Base-by-base conservation (phyloP, 1,140 invertebrate species). In the Patella vulgata region DNA sequence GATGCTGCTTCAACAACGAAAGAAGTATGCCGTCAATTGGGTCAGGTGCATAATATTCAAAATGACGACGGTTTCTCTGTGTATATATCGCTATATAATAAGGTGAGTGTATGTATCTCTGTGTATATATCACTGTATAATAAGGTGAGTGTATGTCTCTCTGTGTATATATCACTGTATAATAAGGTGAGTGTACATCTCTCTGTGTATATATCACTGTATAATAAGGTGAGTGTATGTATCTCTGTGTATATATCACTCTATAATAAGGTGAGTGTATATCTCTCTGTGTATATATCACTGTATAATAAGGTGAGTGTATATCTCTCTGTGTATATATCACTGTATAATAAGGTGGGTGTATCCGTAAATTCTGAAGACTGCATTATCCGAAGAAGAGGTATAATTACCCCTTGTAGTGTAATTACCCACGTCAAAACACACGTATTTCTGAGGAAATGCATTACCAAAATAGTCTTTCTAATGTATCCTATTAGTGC, bases 21-120 rank as follows among this genome's bases (percentile, higher is more conserved):
- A 8, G 80, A 83, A 64, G 50, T 83, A 19, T 71, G 75, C 61
- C 42, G 59, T 27, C 68, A 75, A 36, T 71, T 82, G 47, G 63
- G 68, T 19, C 70, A 73, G 31, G 66, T 67, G 19, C 68, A 77
- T 0, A 73, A 70, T 11, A 63, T 83, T 5, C 43, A 61, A 14
- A 78, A 81, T 47, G 50, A 54, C 3, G 68, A 66, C 23, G 81
- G 81, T 3, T 83, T 78, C 68, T 81, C 81, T 25, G 48, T 83
- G 9, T 82, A 80, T 56, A 75, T 82, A 21, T 71, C 71, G 12
- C 71, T 82, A 0, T 70, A 73, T 40, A 63, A 72, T 27, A 79
- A 76, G 71, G 79, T 81, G 57, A 63, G 61, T 56, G 8, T 52
- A 3, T 43, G 17, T 4, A 8, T 14, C 28, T 5, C 23, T 8